Base-by-base conservation (phyloP, 2,888 invertebrate genomes). In the Globia sparganii region DNA sequence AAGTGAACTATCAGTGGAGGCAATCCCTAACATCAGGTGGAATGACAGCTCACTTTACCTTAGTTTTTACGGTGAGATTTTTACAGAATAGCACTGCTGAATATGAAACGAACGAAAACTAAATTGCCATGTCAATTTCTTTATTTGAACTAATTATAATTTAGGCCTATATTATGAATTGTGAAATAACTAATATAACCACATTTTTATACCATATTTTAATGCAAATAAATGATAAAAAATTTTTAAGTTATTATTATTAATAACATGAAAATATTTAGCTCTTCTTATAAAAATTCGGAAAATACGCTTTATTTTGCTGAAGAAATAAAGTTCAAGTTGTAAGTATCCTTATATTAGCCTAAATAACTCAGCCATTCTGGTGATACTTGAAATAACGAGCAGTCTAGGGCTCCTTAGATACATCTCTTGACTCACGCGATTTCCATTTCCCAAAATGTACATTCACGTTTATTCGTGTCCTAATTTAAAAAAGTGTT, bases 361-460 rank as follows among this genome's bases (percentile, higher is more conserved):
- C 28, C 40, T 34, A 75, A 64, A 81, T 58, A 81, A 75, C 28
- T 56, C 34, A 58, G 75, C 56, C 46, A 49, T 78, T 58, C n/a
- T n/a, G 15, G 31, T 21, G 28, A 53, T 18, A 77, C 79, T 79
- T 79, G 61, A 83, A 62, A 28, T 79, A 79, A 79, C 67, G 83
- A 79, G 79, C 77, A 28, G 79, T 67, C 66, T 75, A 34, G 28
- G 28, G 53, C n/a, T 56, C 25, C 49, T 43, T n/a, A 13, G 34
- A 11, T 34, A 21, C 28, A 21, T 40, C 25, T 31, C 46, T 74
- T 34, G n/a, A 58, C 40, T 58, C 15, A 25, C 62, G 31, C 6
- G 40, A 67, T 37, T 67, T 46, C 34, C 6, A n/a, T 28, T 62
- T 77, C 4, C 13, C 11, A 28, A 67, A 49, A 34, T 31, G 5